These are phyloP conservation scores for Nesogale talazaci DNA, from an alignment of 2,113 vertebrate genomes.

Conservation along the genomic window DNA sequence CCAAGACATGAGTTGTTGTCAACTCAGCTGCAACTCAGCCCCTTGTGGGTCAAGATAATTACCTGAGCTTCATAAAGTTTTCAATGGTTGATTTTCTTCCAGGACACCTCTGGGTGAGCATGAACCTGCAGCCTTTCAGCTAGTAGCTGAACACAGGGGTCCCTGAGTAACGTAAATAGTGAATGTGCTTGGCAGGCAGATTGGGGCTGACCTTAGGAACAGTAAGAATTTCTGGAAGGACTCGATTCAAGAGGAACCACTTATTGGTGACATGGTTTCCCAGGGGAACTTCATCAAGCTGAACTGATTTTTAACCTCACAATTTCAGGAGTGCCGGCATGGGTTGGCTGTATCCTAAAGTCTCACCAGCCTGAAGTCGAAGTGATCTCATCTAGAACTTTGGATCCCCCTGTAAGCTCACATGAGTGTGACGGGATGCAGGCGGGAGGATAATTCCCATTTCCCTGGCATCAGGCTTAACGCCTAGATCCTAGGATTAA, in stretches of 20 bases:
- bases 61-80: background rate
- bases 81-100: background rate
- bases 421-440: background rate
- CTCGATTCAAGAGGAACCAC: background rate
- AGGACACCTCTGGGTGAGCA: background rate
- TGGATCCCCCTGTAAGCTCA: background rate
- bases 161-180: background rate
- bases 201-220: background rate
- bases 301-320: background rate
- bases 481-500: background rate
- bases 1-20: background rate
- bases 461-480: background rate
- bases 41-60: background rate
- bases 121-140: background rate
- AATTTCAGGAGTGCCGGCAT: background rate
- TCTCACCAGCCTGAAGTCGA: background rate
- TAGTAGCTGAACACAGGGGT: background rate
- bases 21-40: background rate
- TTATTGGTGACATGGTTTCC: background rate
- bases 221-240: constrained; percentile 7
- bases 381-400: background rate
- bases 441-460: too few relatives aligned
- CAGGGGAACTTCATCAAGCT: background rate
- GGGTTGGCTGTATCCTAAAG: background rate
- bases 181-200: background rate